A percentile compares a stretch with the other conserved stretches of the same genome.
Evolutionary conservation across 1,140 invertebrate species (phyloP).

Genomic region (Vanessa atalanta): DNA sequence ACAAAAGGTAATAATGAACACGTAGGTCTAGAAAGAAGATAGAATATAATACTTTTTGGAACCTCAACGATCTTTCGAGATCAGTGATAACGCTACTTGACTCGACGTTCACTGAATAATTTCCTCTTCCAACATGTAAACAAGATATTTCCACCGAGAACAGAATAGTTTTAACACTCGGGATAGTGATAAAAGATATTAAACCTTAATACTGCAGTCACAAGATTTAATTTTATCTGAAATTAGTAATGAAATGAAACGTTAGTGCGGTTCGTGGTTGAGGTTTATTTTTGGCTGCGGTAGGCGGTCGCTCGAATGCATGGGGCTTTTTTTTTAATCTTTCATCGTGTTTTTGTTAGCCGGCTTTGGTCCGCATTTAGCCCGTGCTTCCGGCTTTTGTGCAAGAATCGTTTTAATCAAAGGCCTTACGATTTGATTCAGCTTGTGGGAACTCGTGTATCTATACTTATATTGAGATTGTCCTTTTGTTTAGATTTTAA

Average conservation of each 20-base stretch:
- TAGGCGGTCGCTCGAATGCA: conserved; percentile 73
- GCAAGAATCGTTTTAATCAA: conserved; percentile 59
- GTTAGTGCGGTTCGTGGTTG: conserved; percentile 7
- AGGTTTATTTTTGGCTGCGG: conserved; percentile 78
- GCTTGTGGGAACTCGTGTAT: conserved; percentile 31
- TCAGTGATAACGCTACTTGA: conserved; percentile 22
- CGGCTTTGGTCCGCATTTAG: conserved; percentile 59
- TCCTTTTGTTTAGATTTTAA: conserved; percentile 6
- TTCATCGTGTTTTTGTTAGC: conserved; percentile 61
- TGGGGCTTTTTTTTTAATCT: conserved; percentile 63
- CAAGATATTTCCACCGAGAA: conserved; percentile 39
- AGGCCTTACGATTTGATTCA: conserved; percentile 31
- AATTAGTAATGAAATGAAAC: neutral
- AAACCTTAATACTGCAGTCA: neutral
- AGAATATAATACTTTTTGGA: neutral
- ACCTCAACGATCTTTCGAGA: conserved; percentile 6
- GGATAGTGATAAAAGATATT: neutral
- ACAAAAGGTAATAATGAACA: neutral
- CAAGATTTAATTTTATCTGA: conserved; percentile 29
- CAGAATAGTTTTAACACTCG: conserved; percentile 3
- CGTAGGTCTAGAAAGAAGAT: neutral
- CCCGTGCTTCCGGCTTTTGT: conserved; percentile 73
- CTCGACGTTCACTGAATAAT: conserved; percentile 48
- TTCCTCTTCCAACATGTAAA: conserved; percentile 63
- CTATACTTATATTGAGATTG: conserved; percentile 2